Evolutionary conservation across 92 coral and sea anemone genomes (phyloP), one percentile per base, ranked within the genome.

Genomic region (Plumapathes pennacea): DNA sequence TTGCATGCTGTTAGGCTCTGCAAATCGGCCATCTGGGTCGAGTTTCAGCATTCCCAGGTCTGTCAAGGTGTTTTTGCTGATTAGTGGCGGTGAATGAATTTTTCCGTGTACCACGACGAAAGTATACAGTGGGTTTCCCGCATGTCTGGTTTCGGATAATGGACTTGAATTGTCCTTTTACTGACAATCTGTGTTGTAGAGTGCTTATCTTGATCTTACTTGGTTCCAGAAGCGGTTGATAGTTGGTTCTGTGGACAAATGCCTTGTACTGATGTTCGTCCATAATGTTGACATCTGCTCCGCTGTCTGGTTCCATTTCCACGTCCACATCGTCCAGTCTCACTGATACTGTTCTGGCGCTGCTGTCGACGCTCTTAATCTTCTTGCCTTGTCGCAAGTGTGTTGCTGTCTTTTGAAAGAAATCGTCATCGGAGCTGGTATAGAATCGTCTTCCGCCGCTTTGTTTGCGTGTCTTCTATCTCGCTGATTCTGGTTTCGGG

Each of bases 231-330:
- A 21, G 44, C 17, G 45, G 50, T 27, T 57, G 71, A 3, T 50
- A 25, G 0, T 48, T 55, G 29, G 25, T 7, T 29, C 37, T 2
- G 23, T 54, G 42, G 1, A 30, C 24, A 5, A 64, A 45, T 25
- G 81, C 66, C 43, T 72, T 58, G 53, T 57, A 72, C 38, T 72
- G 80, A 8, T 72, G 81, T 42, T 72, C 71, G 60, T 79, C 76
- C 91, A 84, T 84, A 10, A 71, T 41, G 49, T 78, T 84, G 10
- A 84, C 82, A 10, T 78, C 82, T 11, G 82, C 69, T 14, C 85
- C 86, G 27, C 71, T 78, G 31, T 85, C 86, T 25, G 83, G 79
- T 57, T 66, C 83, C 64, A 85, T 57, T 19, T 48, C 46, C n/a
- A 72, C 64, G 63, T 85, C 76, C 4, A 78, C 71, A 43, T 78